Evolutionary conservation across 2,113 vertebrate species (phyloP).

Genomic region (Microcebus jonahi): DNA sequence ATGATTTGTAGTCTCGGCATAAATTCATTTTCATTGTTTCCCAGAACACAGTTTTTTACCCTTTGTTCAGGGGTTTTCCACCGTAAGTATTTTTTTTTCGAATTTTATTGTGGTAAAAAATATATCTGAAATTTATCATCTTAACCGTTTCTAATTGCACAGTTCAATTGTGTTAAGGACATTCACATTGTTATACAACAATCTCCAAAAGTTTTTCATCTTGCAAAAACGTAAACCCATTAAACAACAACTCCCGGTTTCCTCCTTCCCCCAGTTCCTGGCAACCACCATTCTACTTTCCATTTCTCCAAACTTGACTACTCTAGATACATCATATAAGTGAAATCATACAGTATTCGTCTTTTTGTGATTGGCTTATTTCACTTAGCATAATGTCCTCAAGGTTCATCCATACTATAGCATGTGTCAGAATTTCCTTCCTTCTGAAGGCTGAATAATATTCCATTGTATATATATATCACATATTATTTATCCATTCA

Average conservation of each 20-base stretch:
- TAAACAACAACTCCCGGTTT: background rate
- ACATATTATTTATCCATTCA: background rate
- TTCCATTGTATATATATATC: too few species aligned
- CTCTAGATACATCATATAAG: background rate
- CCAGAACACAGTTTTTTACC: background rate
- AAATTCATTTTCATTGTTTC: constrained; percentile 5
- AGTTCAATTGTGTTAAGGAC: background rate
- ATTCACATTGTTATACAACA: background rate
- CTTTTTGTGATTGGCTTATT: background rate
- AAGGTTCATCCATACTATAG: background rate
- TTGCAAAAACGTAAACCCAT: background rate
- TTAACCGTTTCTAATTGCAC: background rate
- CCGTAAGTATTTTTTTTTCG: background rate
- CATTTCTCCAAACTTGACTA: background rate
- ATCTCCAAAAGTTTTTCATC: background rate
- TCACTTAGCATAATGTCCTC: background rate
- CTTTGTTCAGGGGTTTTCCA: background rate
- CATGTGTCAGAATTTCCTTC: background rate
- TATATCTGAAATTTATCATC: background rate
- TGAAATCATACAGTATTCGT: background rate
- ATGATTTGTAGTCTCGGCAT: background rate
- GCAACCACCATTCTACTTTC: background rate
- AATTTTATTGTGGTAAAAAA: background rate
- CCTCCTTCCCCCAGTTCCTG: background rate
- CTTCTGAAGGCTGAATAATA: background rate